Conservation (phyloP, 2,888 invertebrate genomes). For the Melieria picta region DNA sequence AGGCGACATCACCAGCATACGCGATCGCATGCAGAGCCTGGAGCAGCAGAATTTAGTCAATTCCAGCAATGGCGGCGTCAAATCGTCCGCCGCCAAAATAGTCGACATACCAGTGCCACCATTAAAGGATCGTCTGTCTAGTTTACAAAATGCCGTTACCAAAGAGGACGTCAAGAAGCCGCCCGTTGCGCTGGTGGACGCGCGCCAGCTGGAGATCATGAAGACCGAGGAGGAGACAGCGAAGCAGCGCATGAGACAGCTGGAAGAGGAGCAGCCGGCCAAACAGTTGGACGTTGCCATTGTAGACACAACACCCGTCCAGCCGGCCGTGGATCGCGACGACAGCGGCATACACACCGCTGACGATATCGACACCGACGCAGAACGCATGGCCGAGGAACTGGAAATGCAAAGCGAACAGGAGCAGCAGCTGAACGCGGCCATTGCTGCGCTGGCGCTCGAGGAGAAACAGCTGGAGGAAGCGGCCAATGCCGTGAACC, state of each 20-base stretch:
- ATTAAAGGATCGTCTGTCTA: conserved; percentile 64
- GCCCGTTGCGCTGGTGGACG: conserved; percentile 65
- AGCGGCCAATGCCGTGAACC: conserved; percentile 59
- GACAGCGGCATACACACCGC: conserved; percentile 77
- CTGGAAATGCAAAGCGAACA: conserved; percentile 47
- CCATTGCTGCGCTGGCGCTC: conserved; percentile 56
- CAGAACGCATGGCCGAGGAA: conserved; percentile 39
- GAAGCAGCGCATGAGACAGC: conserved; percentile 46
- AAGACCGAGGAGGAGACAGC: conserved; percentile 60
- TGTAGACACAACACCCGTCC: neutral
- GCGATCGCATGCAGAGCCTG: conserved; percentile 72
- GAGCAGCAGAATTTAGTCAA: conserved; percentile 68
- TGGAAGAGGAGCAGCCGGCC: neutral
- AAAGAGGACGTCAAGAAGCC: conserved; percentile 63
- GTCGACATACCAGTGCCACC: conserved; percentile 64
- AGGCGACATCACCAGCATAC: conserved; percentile 73
- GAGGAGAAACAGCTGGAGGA: conserved; percentile 58
- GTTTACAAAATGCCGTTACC: conserved; percentile 63
- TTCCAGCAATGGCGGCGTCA: conserved; percentile 46
- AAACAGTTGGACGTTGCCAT: conserved; percentile 42
- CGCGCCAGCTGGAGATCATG: conserved; percentile 68
- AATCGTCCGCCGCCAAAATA: conserved; percentile 47
- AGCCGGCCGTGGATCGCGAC: conserved; percentile 65
- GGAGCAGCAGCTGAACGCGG: conserved; percentile 57
- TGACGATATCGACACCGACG: conserved; percentile 66